These are phyloP conservation scores for Garra rufa DNA, from an alignment of 2,113 vertebrate genomes.

Conservation along the genomic window DNA sequence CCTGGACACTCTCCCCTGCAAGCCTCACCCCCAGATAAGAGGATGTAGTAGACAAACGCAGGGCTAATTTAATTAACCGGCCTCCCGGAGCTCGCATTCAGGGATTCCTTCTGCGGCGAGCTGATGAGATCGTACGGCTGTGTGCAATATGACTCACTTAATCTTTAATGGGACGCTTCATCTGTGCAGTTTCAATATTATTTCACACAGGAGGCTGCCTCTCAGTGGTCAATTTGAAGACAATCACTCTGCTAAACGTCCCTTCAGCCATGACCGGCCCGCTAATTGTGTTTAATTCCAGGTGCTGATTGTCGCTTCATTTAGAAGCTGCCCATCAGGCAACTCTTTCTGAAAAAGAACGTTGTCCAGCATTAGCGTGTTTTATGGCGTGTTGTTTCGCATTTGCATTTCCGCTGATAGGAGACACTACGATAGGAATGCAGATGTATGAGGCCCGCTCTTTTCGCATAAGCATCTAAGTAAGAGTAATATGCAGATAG, in stretches of 20 bases:
- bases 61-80: conserved; percentile 86
- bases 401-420: conserved; percentile 50
- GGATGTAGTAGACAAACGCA: conserved; percentile 83
- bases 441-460: conserved; percentile 44
- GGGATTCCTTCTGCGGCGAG: conserved; percentile 77
- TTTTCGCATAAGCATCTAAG: conserved; percentile 34
- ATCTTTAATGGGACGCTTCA: conserved; percentile 54
- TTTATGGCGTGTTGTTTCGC: conserved; percentile 14
- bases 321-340: conserved; percentile 29
- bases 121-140: conserved; percentile 79
- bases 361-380: neutral
- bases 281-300: conserved; percentile 49
- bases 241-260: conserved; percentile 52
- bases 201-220: conserved; percentile 55
- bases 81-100: conserved; percentile 80
- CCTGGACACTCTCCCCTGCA: conserved; percentile 80
- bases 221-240: conserved; percentile 61
- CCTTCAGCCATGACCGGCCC: conserved; percentile 14
- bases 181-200: conserved; percentile 53
- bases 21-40: conserved; percentile 81
- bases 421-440: conserved; percentile 44
- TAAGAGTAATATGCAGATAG: conserved; percentile 50
- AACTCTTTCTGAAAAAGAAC: neutral
- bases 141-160: conserved; percentile 69
- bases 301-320: conserved; percentile 36